Percentiles rank a stretch among this genome's conserved stretches.
Conservation (phyloP, 2,888 invertebrate genomes). For the Lutraria lutraria region DNA sequence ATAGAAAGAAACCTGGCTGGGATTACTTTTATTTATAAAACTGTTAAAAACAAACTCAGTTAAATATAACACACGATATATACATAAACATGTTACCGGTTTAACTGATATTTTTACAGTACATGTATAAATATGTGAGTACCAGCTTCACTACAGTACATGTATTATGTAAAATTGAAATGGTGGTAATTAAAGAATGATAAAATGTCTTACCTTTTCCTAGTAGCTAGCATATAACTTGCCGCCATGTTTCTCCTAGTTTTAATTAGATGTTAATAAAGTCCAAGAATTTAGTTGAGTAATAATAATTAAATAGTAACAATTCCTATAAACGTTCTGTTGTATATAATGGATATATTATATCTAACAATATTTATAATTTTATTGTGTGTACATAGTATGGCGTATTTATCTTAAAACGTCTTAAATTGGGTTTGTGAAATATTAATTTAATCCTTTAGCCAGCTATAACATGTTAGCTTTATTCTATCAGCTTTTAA, state of each 20-base stretch:
- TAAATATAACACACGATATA: too few species aligned
- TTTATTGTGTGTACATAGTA: conserved; percentile 19
- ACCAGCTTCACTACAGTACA: too few species aligned
- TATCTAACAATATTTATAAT: conserved; percentile 36
- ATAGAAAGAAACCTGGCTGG: too few species aligned
- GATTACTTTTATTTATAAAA: too few species aligned
- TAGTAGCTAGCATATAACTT: conserved; percentile 77
- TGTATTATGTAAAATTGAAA: too few species aligned
- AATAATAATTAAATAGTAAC: not conserved
- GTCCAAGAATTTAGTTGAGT: not conserved
- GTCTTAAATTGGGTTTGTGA: conserved; percentile 23
- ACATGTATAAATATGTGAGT: too few species aligned
- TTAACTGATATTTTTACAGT: too few species aligned
- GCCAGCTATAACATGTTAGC: conserved; percentile 7
- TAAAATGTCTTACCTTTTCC: conserved; percentile 72
- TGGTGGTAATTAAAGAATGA: too few species aligned
- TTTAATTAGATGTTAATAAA: not conserved
- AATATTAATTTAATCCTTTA: conserved; percentile 47
- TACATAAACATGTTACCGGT: too few species aligned
- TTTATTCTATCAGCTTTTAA: conserved; percentile 36
- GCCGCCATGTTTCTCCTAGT: conserved; percentile 65
- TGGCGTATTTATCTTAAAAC: conserved; percentile 3
- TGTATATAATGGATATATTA: not conserved
- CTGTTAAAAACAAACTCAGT: too few species aligned
- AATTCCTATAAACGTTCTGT: not conserved